Percentiles rank a stretch among this genome's conserved stretches.
phyloP scores from a whole-genome alignment of 1,140 invertebrate species.

The Belonocnema kinseyi region DNA sequence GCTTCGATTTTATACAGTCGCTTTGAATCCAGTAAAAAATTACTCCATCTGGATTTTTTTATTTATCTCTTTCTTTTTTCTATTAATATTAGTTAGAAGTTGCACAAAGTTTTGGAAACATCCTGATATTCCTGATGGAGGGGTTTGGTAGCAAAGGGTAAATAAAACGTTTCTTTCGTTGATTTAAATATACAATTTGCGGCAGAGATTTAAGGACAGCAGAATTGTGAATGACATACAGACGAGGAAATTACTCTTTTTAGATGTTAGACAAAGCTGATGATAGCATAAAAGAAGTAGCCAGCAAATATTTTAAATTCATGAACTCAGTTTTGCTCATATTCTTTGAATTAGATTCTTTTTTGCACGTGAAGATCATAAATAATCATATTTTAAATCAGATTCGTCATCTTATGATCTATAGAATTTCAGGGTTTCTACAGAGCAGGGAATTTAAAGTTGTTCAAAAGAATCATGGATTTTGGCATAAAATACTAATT shows the following conservation, averaged over 20 bases:
- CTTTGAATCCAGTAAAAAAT: background rate
- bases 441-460: too few relatives aligned
- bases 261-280: background rate
- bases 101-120: background rate
- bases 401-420: too few relatives aligned
- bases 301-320: background rate
- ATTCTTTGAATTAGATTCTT: background rate
- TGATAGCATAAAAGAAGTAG: background rate
- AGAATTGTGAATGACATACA: background rate
- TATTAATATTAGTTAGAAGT: background rate
- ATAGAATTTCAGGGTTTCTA: too few relatives aligned
- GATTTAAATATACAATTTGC: background rate
- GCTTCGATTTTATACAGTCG: slow-evolving; percentile 2
- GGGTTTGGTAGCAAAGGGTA: background rate
- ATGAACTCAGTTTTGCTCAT: background rate
- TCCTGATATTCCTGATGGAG: background rate
- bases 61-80: background rate
- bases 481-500: too few relatives aligned
- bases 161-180: background rate
- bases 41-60: background rate
- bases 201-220: background rate
- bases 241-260: background rate
- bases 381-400: too few relatives aligned
- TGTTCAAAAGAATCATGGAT: too few relatives aligned
- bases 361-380: background rate